Base-by-base conservation (phyloP, 2,888 invertebrate species). In the Agonopterix arenella region DNA sequence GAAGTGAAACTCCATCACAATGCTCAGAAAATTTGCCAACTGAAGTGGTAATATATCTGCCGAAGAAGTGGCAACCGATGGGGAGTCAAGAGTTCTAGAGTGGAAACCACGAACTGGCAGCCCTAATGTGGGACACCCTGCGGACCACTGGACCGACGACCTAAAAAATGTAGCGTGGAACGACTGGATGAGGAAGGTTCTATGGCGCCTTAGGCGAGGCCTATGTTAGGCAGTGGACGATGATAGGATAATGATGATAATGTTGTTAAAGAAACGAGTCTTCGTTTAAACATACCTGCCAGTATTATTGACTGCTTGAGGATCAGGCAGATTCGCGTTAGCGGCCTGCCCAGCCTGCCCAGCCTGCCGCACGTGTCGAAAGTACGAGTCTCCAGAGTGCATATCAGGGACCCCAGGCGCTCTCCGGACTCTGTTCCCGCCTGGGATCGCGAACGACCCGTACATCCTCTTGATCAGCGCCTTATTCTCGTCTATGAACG, bases 401-500 rank as follows among this genome's bases (percentile, higher is more conserved):
- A 92, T 70, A 57, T 93, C 92, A 0, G 93, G 93, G 0, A 90
- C 91, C 1, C 86, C 86, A 0, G 89, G 86, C 8, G 89, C 79
- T 11, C 89, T 65, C 43, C 88, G 70, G 52, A 84, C 83, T 11
- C 89, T 66, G 59, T 73, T 75, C 47, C 88, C 82, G 2, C 77
- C 79, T 7, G 90, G 90, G 40, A 91, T 90, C 8, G 91, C 88
- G 72, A 97, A 97, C 63, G 97, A 96, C 0, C 97, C 97, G 74
- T 97, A 97, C 97, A 97, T 97, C 53, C 97, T 91, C 72, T 96
- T 94, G 92, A 97, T 97, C 60, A 97, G 78, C 50, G 97, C 97
- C 80, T 97, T 97, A 79, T 97, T 97, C 78, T 97, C 97, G 71
- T 97, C 97, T 70, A 97, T 97, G 84, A 97, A 97, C 57, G 92